Base-by-base conservation (phyloP, 2,113 vertebrate genomes). In the Pyxicephalus adspersus region DNA sequence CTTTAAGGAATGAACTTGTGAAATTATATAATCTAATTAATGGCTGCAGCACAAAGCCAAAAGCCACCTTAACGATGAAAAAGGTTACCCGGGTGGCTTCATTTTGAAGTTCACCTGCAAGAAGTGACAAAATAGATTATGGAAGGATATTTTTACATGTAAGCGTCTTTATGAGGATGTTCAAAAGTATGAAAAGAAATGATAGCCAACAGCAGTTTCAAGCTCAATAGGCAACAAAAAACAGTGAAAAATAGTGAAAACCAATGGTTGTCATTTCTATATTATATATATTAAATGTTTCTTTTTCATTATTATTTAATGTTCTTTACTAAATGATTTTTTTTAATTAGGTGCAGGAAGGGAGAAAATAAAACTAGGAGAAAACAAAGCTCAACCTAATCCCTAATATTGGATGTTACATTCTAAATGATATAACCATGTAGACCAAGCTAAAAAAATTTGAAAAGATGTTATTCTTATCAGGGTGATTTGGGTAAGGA, bases 1-100 rank as follows among this genome's bases (percentile, higher is more conserved):
- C 71, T 82, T 82, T 64, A 79, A 73, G 79, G 58, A 57, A 75
- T 82, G 60, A 75, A 73, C 70, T 65, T 75, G 61, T 45, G 52
- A 55, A 71, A 58, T 74, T 15, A 73, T 66, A 51, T 45, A 75
- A 75, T 66, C 28, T 66, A 82, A 82, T 82, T 63, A 75, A 75
- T 74, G 61, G 5, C 71, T 38, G 26, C 60, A 81, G 70, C 71
- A 81, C 34, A 70, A 25, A 66, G 76, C 63, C 31, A 68, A 82
- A 74, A 66, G 71, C 28, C 61, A 52, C 63, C 25, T 50, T 66
- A 75, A 38, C 65, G 25, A 29, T 64, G 74, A 64, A 66, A 74
- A n/a, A 75, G 61, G 80, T 60, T 65, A 73, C 38, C 23, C 74
- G 68, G 25, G 22, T 64, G 70, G 16, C 51, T 81, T 74, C 28